Conservation (phyloP, 2,797 vertebrate species). For the Lepidocolaptes lacrymiger region DNA sequence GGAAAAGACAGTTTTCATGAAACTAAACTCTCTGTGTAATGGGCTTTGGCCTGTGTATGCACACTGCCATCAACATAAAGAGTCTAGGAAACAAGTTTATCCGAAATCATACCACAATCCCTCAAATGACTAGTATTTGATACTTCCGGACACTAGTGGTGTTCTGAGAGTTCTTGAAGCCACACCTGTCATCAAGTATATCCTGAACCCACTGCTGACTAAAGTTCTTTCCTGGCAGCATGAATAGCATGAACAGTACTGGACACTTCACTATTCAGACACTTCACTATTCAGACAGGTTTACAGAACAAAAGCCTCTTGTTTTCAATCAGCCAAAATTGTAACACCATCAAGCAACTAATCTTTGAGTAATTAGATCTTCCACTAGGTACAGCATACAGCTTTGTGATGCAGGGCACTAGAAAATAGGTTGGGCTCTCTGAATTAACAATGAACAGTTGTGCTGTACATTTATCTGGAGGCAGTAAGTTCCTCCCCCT, state of each 20-base stretch:
- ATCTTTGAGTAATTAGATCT: constrained; percentile 29
- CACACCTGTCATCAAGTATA: background rate
- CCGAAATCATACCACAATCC: background rate
- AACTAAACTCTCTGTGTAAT: background rate
- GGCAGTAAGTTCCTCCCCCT: background rate
- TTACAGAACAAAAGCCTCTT: constrained; percentile 2
- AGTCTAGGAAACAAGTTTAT: background rate
- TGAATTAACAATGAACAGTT: constrained; percentile 12
- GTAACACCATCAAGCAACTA: background rate
- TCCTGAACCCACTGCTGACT: background rate
- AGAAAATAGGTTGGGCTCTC: background rate
- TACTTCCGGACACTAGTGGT: background rate
- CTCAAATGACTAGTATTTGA: background rate
- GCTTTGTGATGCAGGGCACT: background rate
- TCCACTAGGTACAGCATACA: background rate
- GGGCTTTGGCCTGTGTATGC: background rate
- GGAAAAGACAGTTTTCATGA: background rate
- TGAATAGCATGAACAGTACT: background rate
- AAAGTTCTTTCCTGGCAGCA: background rate
- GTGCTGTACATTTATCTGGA: background rate
- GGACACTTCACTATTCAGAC: background rate
- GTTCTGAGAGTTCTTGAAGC: background rate
- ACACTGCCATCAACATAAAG: background rate
- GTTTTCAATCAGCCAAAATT: constrained; percentile 4
- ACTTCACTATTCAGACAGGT: background rate